Evolutionary conservation across 1,140 invertebrate species (phyloP).

Genomic region (Triops cancriformis): DNA sequence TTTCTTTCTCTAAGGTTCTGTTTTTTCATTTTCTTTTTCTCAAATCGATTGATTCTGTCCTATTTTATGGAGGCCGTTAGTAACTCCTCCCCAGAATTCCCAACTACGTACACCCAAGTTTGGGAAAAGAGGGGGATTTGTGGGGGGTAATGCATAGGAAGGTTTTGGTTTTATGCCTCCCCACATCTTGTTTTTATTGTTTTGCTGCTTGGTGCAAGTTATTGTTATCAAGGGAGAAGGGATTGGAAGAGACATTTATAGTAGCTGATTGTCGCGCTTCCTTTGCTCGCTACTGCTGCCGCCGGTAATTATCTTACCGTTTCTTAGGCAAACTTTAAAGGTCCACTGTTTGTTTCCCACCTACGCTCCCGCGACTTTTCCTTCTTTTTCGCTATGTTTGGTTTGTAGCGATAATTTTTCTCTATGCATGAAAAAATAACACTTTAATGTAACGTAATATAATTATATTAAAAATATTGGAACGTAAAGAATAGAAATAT

Average conservation of each 20-base stretch:
- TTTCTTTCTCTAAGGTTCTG: neutral
- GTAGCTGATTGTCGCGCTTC: neutral
- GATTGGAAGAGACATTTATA: neutral
- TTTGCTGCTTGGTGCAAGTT: neutral
- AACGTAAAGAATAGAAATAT: too few species aligned
- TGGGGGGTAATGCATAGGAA: neutral
- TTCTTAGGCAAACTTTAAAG: neutral
- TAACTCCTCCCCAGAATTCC: neutral
- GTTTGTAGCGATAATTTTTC: too few species aligned
- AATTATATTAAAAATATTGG: too few species aligned
- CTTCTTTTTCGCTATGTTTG: too few species aligned
- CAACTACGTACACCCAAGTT: neutral
- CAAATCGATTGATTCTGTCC: neutral
- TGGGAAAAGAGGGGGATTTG: too few species aligned
- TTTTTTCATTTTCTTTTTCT: neutral
- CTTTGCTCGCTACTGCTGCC: neutral
- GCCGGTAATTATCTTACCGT: neutral
- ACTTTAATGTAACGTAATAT: too few species aligned
- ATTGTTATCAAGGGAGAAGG: conserved; percentile 8
- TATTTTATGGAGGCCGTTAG: neutral
- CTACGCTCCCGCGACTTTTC: neutral
- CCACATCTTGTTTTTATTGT: conserved; percentile 10
- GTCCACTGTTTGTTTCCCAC: neutral
- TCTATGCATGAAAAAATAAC: too few species aligned
- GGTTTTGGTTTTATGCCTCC: neutral